A percentile compares a stretch with the other conserved stretches of the same genome.
Conservation (phyloP, 64 coral and sea anemone genomes). For the Stylophora pistillata region DNA sequence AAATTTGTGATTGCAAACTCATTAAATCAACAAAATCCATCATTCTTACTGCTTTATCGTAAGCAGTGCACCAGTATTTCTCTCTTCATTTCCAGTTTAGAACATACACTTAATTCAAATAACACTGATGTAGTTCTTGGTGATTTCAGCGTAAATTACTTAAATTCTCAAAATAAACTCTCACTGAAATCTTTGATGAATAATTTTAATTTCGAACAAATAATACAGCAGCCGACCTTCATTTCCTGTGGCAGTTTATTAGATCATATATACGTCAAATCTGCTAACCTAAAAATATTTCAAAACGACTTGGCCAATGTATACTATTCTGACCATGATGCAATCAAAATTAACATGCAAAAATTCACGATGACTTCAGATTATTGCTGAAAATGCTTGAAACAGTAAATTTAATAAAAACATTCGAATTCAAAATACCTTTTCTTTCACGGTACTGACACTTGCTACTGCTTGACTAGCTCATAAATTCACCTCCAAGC, state of each 20-base stretch:
- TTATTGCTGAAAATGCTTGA: constrained; percentile 62
- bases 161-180: background rate
- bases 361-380: constrained; percentile 48
- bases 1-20: constrained; percentile 35
- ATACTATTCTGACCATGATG: constrained; percentile 54
- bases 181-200: constrained; percentile 46
- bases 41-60: constrained; percentile 49
- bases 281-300: background rate
- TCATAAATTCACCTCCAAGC: constrained; percentile 41
- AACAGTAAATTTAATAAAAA: constrained; percentile 49
- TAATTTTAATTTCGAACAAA: constrained; percentile 25
- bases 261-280: constrained; percentile 46
- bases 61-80: constrained; percentile 21
- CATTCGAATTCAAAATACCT: constrained; percentile 59
- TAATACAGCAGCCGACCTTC: constrained; percentile 47
- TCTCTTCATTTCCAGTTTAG: constrained; percentile 47
- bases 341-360: constrained; percentile 29
- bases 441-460: constrained; percentile 55
- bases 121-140: constrained; percentile 57
- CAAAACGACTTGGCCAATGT: constrained; percentile 36
- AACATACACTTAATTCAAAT: constrained; percentile 46
- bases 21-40: constrained; percentile 47
- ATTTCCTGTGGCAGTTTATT: constrained; percentile 39
- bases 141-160: constrained; percentile 51
- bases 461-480: constrained; percentile 43